phyloP scores from a whole-genome alignment of 2,113 vertebrate species.

The Notothenia coriiceps region DNA sequence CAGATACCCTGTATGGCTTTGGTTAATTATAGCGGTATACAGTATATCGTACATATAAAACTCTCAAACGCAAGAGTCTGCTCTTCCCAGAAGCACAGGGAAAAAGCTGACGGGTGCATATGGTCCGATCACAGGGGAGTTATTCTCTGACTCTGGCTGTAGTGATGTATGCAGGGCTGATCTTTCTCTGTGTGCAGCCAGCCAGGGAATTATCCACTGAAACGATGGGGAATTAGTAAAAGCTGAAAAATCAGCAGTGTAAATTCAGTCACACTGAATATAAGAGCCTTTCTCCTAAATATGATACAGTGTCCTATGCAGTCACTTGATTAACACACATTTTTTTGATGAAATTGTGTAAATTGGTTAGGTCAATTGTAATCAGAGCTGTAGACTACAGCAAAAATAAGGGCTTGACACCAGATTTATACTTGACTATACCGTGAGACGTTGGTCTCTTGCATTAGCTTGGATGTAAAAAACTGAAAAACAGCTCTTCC shows the following conservation, averaged over 20 bases:
- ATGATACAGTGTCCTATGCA: background rate
- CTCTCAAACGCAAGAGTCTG: conserved; percentile 17
- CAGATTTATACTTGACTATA: background rate
- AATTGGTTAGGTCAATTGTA: background rate
- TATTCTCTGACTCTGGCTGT: conserved; percentile 4
- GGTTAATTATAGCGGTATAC: conserved; percentile 41
- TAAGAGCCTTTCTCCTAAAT: background rate
- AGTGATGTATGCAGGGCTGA: conserved; percentile 25
- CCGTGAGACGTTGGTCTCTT: background rate
- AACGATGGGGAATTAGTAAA: conserved; percentile 11
- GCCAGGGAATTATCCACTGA: background rate
- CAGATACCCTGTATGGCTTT: conserved; percentile 11
- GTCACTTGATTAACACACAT: background rate
- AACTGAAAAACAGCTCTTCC: background rate
- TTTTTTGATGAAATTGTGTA: background rate
- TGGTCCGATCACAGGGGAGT: conserved; percentile 38
- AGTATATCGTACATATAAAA: conserved; percentile 48
- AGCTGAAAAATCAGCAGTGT: conserved; percentile 4
- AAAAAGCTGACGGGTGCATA: conserved; percentile 50
- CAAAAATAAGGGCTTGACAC: background rate
- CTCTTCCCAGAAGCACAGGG: conserved; percentile 20
- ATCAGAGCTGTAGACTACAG: background rate
- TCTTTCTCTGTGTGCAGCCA: conserved; percentile 10
- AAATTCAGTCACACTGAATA: conserved; percentile 12
- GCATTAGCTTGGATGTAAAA: background rate